These are phyloP conservation scores for Hymenopus coronatus DNA, from an alignment of 2,888 invertebrate genomes.

Conservation along the genomic window DNA sequence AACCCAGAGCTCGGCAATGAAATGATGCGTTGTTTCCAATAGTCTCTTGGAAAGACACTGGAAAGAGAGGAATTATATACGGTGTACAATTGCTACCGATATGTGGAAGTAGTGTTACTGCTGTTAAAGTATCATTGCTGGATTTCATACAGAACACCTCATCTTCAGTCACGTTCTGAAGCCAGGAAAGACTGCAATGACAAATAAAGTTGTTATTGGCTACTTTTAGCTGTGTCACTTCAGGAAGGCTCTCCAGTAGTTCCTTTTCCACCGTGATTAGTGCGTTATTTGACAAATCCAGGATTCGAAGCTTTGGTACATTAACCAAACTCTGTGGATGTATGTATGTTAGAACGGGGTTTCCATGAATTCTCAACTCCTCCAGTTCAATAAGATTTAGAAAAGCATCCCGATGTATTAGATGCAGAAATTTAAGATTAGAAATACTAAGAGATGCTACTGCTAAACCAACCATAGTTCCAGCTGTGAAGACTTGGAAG, in stretches of 20 bases:
- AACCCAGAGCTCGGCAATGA: conserved; percentile 37
- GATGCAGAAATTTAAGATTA: conserved; percentile 31
- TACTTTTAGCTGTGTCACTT: conserved; percentile 31
- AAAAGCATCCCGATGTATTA: conserved; percentile 34
- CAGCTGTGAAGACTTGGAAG: conserved; percentile 30
- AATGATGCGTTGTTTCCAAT: conserved; percentile 37
- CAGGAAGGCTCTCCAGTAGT: conserved; percentile 24
- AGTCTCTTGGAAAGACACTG: conserved; percentile 26
- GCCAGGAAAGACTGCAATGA: conserved; percentile 38
- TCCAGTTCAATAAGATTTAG: conserved; percentile 32
- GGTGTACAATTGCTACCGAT: conserved; percentile 34
- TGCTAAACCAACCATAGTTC: conserved; percentile 32
- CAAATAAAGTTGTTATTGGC: conserved; percentile 38
- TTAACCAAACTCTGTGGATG: conserved; percentile 35
- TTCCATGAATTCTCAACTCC: conserved; percentile 33
- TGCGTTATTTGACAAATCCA: conserved; percentile 36
- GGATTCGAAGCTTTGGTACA: conserved; percentile 31
- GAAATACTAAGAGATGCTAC: conserved; percentile 34
- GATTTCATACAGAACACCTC: conserved; percentile 27
- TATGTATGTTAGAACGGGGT: conserved; percentile 35
- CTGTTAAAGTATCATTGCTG: conserved; percentile 13
- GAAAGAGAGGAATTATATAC: conserved; percentile 38
- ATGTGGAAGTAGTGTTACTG: conserved; percentile 16
- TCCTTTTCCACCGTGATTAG: conserved; percentile 35
- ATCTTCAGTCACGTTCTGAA: conserved; percentile 30